These are phyloP conservation scores for Hemithea aestivaria DNA, from an alignment of 2,888 invertebrate genomes.

Conservation along the genomic window DNA sequence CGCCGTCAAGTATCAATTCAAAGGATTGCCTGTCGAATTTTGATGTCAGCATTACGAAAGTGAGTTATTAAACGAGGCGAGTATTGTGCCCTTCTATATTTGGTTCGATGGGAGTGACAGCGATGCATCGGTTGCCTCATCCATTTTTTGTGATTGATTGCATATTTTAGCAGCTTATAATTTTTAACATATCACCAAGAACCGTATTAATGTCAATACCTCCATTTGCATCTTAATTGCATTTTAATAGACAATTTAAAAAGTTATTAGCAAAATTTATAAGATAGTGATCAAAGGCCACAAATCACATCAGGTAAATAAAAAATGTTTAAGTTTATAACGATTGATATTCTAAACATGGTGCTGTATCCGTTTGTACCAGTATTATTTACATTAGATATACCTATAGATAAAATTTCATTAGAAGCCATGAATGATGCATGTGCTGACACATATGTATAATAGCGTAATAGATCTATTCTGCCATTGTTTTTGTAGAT, in stretches of 20 bases:
- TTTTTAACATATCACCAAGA: no score
- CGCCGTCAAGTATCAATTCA: constrained; percentile 42
- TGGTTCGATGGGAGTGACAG: constrained; percentile 24
- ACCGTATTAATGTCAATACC: no score
- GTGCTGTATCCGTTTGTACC: constrained; percentile 13
- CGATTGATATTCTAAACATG: constrained; percentile 16
- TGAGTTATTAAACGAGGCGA: constrained; percentile 49
- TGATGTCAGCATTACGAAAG: constrained; percentile 50
- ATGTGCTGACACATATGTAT: constrained; percentile 42
- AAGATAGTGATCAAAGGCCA: no score
- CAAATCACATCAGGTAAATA: no score
- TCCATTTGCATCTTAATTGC: constrained; percentile 4
- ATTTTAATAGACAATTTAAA: constrained; percentile 9
- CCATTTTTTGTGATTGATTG: constrained; percentile 43
- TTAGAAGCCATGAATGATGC: constrained; percentile 39
- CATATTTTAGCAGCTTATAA: constrained; percentile 17
- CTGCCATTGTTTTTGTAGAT: constrained; percentile 49
- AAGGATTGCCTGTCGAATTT: constrained; percentile 58
- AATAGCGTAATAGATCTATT: constrained; percentile 51
- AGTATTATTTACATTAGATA: constrained; percentile 20
- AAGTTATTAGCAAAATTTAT: no score
- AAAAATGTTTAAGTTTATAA: no score
- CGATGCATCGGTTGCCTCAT: constrained; percentile 27
- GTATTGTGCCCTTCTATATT: constrained; percentile 46
- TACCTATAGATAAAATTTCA: constrained; percentile 21